Evolutionary conservation across 2,888 invertebrate species (phyloP).

Genomic region (Sipha maydis): DNA sequence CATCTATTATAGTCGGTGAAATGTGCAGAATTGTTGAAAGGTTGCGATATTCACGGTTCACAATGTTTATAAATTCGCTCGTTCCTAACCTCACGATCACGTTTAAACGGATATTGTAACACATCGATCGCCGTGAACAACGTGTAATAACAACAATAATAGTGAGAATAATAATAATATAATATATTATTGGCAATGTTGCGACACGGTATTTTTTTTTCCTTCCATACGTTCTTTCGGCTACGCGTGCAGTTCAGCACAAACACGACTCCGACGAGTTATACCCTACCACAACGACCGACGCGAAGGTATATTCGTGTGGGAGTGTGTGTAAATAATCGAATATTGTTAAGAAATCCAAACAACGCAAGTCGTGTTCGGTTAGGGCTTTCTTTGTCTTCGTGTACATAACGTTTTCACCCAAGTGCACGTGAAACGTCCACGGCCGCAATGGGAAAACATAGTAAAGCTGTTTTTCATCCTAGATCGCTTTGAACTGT

Average conservation of each 20-base stretch:
- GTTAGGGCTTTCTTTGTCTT: no score
- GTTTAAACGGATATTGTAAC: not conserved
- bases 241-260: not conserved
- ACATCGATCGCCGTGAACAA: not conserved
- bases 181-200: not conserved
- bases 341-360: not conserved
- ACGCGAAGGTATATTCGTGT: no score
- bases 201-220: not conserved
- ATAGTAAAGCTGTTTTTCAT: no score
- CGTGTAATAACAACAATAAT: not conserved
- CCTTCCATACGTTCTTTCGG: not conserved
- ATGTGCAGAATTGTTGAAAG: not conserved
- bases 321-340: not conserved
- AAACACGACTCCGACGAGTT: not conserved
- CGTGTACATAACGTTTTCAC: no score
- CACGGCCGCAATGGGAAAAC: no score
- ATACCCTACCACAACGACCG: not conserved
- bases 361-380: no score
- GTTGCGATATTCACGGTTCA: not conserved
- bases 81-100: not conserved
- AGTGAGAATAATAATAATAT: no score
- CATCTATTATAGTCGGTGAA: not conserved
- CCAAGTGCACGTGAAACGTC: no score
- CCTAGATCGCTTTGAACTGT: no score
- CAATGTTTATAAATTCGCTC: not conserved